Evolutionary conservation across 1,140 invertebrate species (phyloP).

Genomic region (Pollicipes pollicipes): DNA sequence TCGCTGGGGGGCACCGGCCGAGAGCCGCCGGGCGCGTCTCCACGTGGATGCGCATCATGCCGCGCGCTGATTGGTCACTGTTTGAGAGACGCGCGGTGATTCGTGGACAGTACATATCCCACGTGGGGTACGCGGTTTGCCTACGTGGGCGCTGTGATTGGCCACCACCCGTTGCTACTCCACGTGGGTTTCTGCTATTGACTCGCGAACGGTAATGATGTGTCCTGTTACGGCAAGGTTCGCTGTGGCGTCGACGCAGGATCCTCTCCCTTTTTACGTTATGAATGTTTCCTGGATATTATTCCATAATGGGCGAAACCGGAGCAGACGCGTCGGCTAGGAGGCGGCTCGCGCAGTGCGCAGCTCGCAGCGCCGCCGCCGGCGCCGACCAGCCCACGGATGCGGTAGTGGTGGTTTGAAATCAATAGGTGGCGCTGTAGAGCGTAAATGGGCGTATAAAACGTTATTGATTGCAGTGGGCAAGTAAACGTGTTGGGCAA

Average conservation of each 20-base stretch:
- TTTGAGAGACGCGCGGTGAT: background rate
- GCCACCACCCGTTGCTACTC: background rate
- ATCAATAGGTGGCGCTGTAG: slow-evolving; percentile 1
- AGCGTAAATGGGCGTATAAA: background rate
- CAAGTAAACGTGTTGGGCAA: slow-evolving; percentile 1
- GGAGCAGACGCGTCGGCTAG: background rate
- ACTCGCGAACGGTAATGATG: background rate
- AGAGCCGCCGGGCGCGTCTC: no score
- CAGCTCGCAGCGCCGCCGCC: no score
- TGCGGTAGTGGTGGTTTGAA: background rate
- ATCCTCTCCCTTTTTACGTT: background rate
- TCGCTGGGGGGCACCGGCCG: no score
- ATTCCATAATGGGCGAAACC: background rate
- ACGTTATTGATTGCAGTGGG: background rate
- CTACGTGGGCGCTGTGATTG: background rate
- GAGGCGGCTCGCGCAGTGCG: no score
- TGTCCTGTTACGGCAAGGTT: background rate
- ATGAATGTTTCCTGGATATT: background rate
- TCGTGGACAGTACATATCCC: background rate
- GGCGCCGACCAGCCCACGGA: background rate
- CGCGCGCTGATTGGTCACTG: background rate
- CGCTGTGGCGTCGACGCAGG: background rate
- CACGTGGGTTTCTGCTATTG: background rate
- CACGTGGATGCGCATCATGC: background rate
- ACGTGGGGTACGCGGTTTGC: background rate